Conservation (phyloP, 2,113 vertebrate species). For the Callipepla californica region DNA sequence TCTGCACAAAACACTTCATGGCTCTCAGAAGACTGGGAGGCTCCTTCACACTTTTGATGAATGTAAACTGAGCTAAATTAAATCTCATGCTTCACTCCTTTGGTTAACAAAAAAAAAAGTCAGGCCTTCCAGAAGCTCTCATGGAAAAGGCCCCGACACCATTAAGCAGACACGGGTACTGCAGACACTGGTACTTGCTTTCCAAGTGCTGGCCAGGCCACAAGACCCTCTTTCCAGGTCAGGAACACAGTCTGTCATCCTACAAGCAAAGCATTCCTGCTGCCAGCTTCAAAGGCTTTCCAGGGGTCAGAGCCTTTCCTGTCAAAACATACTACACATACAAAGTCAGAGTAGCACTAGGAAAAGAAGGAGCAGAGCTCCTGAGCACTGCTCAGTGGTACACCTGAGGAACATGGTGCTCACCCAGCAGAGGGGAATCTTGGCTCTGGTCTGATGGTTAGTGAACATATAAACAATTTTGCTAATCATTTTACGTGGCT, state of each 20-base stretch:
- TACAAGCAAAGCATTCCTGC: background rate
- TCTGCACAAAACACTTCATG: background rate
- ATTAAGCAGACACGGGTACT: background rate
- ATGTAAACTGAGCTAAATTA: background rate
- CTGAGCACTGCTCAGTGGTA: background rate
- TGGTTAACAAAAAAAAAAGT: background rate
- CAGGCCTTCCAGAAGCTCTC: background rate
- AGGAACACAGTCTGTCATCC: background rate
- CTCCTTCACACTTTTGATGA: background rate
- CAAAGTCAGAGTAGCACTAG: background rate
- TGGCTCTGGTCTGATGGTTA: background rate
- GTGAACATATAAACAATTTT: background rate
- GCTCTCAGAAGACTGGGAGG: background rate
- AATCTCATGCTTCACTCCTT: background rate
- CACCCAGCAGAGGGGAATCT: fast-evolving
- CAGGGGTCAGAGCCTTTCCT: background rate
- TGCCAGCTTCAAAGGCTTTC: background rate
- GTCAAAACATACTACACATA: background rate
- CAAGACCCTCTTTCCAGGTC: background rate
- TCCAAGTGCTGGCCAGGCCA: fast-evolving
- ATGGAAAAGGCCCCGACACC: fast-evolving
- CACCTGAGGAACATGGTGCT: background rate
- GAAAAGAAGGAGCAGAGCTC: background rate
- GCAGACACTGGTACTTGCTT: fast-evolving
- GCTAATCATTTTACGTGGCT: background rate